phyloP scores from a whole-genome alignment of 2,888 invertebrate species.

The Elgonia sp. region DNA sequence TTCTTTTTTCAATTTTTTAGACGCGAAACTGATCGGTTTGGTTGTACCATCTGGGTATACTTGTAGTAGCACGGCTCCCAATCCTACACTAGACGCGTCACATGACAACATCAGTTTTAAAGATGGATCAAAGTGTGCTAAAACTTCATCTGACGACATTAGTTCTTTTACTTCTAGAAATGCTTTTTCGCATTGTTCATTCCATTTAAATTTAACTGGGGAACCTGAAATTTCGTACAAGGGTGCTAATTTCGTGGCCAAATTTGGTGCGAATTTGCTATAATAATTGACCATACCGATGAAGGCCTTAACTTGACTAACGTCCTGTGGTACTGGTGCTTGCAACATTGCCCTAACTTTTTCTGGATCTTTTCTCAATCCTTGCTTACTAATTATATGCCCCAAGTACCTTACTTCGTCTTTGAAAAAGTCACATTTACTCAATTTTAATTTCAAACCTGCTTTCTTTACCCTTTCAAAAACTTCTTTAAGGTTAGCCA shows the following conservation, averaged over 20 bases:
- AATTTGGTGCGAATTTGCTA: slow-evolving; percentile 58
- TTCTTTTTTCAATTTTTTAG: slow-evolving; percentile 79
- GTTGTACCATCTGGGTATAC: slow-evolving; percentile 78
- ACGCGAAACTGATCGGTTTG: slow-evolving; percentile 81
- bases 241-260: slow-evolving; percentile 37
- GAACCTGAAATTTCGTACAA: slow-evolving; percentile 38
- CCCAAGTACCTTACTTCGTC: slow-evolving; percentile 83
- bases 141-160: slow-evolving; percentile 49
- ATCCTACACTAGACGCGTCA: slow-evolving; percentile 78
- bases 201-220: slow-evolving; percentile 38
- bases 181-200: slow-evolving; percentile 21
- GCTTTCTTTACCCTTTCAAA: slow-evolving; percentile 77
- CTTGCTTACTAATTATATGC: slow-evolving; percentile 75
- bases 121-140: slow-evolving; percentile 73
- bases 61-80: slow-evolving; percentile 81
- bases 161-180: slow-evolving; percentile 43
- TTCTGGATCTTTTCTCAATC: slow-evolving; percentile 61
- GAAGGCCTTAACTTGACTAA: slow-evolving; percentile 62
- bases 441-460: slow-evolving; percentile 79
- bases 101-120: slow-evolving; percentile 65
- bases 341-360: slow-evolving; percentile 72
- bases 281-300: slow-evolving; percentile 70
- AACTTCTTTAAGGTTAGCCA: slow-evolving; percentile 79
- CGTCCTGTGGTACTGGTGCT: slow-evolving; percentile 50
- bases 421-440: slow-evolving; percentile 83